Conservation (phyloP, 2,888 invertebrate species). For the Agrypnus murinus region DNA sequence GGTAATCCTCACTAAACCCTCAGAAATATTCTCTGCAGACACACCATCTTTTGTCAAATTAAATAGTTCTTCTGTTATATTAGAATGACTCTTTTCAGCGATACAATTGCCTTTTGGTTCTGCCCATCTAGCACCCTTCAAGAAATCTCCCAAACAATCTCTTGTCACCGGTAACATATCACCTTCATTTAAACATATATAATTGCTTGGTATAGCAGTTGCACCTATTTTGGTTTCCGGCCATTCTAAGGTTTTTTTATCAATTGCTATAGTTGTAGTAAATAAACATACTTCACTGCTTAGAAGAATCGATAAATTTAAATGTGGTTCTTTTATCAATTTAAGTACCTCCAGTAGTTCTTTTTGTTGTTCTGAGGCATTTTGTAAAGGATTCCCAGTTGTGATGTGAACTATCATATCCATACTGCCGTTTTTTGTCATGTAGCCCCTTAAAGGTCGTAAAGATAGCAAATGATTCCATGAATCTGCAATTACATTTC, state of each 20-base stretch:
- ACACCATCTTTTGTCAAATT: constrained; percentile 28
- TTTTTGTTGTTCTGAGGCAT: background rate
- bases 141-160: constrained; percentile 74
- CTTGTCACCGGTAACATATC: constrained; percentile 74
- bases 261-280: background rate
- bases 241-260: constrained; percentile 63
- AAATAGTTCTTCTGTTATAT: constrained; percentile 40
- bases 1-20: constrained; percentile 28
- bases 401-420: background rate
- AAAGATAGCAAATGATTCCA: background rate
- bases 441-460: background rate
- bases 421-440: background rate
- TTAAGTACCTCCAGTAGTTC: background rate
- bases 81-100: constrained; percentile 29
- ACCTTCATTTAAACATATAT: constrained; percentile 74
- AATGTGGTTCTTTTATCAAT: background rate
- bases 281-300: constrained; percentile 19
- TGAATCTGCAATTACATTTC: background rate
- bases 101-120: constrained; percentile 59
- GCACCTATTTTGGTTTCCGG: constrained; percentile 72
- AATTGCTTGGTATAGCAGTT: constrained; percentile 71
- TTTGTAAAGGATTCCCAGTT: background rate
- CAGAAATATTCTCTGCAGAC: constrained; percentile 23
- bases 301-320: background rate
- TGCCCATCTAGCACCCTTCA: constrained; percentile 75